These are phyloP conservation scores for Sebastes taczanowskii DNA, from an alignment of 2,797 vertebrate genomes.

Conservation along the genomic window DNA sequence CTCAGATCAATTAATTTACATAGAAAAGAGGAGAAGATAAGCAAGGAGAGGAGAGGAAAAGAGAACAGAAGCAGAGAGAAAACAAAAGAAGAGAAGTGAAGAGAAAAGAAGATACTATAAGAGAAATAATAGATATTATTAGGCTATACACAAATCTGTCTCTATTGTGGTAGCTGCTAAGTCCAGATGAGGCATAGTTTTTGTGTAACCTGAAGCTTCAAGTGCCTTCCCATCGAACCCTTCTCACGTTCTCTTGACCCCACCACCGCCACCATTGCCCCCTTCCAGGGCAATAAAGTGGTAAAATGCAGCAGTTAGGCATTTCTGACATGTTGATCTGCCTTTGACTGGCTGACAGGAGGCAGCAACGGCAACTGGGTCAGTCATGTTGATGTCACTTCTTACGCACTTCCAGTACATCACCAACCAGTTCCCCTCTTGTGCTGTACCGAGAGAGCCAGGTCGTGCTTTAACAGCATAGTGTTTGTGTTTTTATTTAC, in stretches of 20 bases:
- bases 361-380: constrained; percentile 31
- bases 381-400: constrained; percentile 39
- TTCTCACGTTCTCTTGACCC: constrained; percentile 66
- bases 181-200: constrained; percentile 18
- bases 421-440: constrained; percentile 31
- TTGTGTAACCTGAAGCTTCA: constrained; percentile 50
- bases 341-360: constrained; percentile 40
- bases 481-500: constrained; percentile 2
- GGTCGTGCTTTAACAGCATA: background rate
- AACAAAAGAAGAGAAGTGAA: background rate
- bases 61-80: background rate
- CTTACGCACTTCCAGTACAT: constrained; percentile 9
- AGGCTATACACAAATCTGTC: background rate
- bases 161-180: constrained; percentile 22
- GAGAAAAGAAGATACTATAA: background rate
- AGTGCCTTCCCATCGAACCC: constrained; percentile 53
- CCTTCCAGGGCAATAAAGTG: constrained; percentile 43
- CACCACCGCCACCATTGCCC: constrained; percentile 7
- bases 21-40: background rate
- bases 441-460: background rate
- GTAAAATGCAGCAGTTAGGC: constrained; percentile 57
- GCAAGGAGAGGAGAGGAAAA: too few relatives aligned
- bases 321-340: constrained; percentile 50
- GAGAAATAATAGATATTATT: background rate
- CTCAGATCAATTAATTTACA: background rate